Percentiles rank a stretch among this genome's conserved stretches.
Evolutionary conservation across 2,797 vertebrate species (phyloP).

Genomic region (Euthynnus affinis): DNA sequence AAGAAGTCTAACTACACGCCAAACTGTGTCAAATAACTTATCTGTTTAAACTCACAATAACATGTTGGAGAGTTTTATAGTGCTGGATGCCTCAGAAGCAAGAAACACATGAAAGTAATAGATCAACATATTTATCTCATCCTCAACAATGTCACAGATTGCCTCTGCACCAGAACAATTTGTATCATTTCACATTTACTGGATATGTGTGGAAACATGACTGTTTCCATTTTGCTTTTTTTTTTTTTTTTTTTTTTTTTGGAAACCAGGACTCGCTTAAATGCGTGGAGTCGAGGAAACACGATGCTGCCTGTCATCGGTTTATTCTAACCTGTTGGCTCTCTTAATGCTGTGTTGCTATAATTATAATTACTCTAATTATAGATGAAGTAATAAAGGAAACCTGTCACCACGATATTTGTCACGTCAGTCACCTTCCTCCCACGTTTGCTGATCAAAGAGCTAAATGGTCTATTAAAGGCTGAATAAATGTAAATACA

Average conservation of each 20-base stretch:
- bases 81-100: conserved; percentile 12
- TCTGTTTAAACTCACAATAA: conserved; percentile 13
- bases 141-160: conserved; percentile 8
- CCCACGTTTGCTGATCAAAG: not conserved
- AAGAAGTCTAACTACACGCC: not conserved
- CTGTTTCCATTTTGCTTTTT: conserved; percentile 48
- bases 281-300: conserved; percentile 8
- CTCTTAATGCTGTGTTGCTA: not conserved
- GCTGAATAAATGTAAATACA: not conserved
- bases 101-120: conserved; percentile 48
- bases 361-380: conserved; percentile 11
- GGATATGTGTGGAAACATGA: conserved; percentile 10
- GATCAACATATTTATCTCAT: conserved; percentile 35
- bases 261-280: conserved; percentile 19
- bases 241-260: too few relatives aligned
- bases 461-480: conserved; percentile 7
- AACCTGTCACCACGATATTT: conserved; percentile 1
- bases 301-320: conserved; percentile 16
- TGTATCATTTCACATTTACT: conserved; percentile 38
- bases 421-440: not conserved
- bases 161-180: conserved; percentile 22
- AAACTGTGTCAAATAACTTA: conserved; percentile 1
- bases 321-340: conserved; percentile 23
- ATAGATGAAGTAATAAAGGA: not conserved
- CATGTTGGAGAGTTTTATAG: conserved; percentile 16